Percentiles rank a stretch among this genome's conserved stretches.
Evolutionary conservation across 2,888 invertebrate genomes (phyloP).

Genomic region (Nephrotoma appendiculata): DNA sequence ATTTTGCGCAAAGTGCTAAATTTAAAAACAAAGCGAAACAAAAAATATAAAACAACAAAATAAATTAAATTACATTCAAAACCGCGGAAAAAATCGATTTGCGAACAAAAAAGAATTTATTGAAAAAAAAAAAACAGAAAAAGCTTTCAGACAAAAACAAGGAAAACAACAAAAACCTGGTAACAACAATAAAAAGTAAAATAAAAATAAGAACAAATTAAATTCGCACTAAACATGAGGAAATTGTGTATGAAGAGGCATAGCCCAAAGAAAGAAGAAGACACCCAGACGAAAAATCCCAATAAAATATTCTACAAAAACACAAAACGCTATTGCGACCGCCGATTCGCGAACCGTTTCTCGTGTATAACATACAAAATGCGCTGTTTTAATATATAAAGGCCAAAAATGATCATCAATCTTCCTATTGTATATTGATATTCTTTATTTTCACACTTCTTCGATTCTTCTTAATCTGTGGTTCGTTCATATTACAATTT

Average conservation of each 20-base stretch:
- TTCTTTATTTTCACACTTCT: background rate
- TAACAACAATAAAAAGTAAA: background rate
- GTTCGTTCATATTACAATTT: background rate
- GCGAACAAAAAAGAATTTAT: background rate
- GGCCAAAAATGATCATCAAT: background rate
- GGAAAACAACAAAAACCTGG: background rate
- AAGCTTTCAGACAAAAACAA: background rate
- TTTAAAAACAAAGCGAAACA: background rate
- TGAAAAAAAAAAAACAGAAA: background rate
- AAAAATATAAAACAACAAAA: background rate
- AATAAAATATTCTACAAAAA: background rate
- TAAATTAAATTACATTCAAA: background rate
- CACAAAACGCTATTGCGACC: background rate
- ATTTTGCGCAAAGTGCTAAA: background rate
- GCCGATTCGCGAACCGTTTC: background rate
- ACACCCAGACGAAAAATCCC: background rate
- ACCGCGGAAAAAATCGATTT: background rate
- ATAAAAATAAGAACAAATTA: background rate
- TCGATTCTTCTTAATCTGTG: background rate
- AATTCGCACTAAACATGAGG: background rate
- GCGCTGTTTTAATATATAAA: background rate
- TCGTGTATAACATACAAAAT: background rate
- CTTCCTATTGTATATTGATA: background rate
- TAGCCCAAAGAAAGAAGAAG: background rate
- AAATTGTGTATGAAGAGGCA: background rate